Conservation (phyloP, 2,113 vertebrate genomes). For the Prionailurus bengalensis region DNA sequence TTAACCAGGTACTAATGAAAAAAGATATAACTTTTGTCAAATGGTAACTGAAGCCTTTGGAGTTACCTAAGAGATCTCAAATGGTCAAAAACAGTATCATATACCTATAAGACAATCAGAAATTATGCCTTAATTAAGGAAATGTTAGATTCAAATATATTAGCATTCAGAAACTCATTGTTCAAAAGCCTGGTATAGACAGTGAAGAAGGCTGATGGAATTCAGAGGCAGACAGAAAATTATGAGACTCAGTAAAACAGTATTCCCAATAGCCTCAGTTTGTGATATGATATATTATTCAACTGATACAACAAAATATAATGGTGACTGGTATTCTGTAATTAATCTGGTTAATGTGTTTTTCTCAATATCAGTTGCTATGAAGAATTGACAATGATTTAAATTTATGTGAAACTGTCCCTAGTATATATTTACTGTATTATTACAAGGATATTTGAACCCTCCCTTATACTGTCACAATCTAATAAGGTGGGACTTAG, state of each 20-base stretch:
- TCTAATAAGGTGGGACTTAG: neutral
- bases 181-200: neutral
- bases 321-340: neutral
- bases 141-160: neutral
- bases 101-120: neutral
- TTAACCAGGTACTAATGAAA: neutral
- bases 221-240: neutral
- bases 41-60: neutral
- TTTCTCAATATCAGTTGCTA: neutral
- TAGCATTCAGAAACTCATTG: neutral
- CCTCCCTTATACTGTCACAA: neutral
- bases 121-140: neutral
- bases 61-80: neutral
- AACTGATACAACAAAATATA: neutral
- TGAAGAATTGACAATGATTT: neutral
- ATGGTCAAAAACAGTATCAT: neutral
- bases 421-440: neutral
- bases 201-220: neutral
- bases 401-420: neutral
- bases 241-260: neutral
- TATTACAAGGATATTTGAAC: neutral
- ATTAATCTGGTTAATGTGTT: neutral
- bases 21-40: neutral
- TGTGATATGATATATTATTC: neutral
- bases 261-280: neutral